These are phyloP conservation scores for Fopius arisanus DNA, from an alignment of 1,140 invertebrate genomes.

Conservation along the genomic window DNA sequence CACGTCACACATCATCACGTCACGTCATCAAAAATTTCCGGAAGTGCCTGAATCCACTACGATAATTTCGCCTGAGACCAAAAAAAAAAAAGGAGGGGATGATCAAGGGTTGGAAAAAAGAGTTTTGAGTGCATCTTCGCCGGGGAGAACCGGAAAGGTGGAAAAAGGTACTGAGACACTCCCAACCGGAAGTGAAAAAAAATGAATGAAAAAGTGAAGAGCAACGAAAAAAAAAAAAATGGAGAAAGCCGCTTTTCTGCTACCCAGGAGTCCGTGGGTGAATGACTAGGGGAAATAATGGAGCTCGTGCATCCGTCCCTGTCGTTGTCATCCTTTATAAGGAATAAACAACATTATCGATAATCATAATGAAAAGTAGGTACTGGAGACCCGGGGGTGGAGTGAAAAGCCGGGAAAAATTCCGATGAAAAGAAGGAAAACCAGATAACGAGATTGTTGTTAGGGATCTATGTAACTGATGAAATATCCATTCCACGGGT, in stretches of 20 bases:
- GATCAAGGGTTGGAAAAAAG: neutral
- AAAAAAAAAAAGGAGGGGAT: neutral
- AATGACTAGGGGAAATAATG: conserved; percentile 5
- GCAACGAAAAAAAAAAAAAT: neutral
- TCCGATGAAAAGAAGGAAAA: conserved; percentile 3
- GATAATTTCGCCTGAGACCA: neutral
- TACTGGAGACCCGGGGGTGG: neutral
- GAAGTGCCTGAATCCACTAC: neutral
- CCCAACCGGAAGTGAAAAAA: neutral
- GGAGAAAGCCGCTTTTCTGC: neutral
- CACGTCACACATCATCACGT: too few relatives aligned
- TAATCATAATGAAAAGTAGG: conserved; percentile 20
- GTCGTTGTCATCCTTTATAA: conserved; percentile 24
- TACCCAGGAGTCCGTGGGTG: neutral
- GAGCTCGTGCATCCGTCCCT: neutral
- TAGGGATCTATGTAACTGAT: neutral
- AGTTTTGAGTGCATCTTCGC: neutral
- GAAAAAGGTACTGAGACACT: neutral
- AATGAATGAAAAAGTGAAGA: neutral
- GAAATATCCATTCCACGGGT: neutral
- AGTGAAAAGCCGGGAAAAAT: conserved; percentile 7
- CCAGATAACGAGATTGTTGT: conserved; percentile 25
- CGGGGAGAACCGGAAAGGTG: neutral
- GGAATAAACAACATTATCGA: conserved; percentile 28
- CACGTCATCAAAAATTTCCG: too few relatives aligned